These are phyloP conservation scores for Rhinatrema bivittatum DNA, from an alignment of 2,797 vertebrate species.

Conservation along the genomic window DNA sequence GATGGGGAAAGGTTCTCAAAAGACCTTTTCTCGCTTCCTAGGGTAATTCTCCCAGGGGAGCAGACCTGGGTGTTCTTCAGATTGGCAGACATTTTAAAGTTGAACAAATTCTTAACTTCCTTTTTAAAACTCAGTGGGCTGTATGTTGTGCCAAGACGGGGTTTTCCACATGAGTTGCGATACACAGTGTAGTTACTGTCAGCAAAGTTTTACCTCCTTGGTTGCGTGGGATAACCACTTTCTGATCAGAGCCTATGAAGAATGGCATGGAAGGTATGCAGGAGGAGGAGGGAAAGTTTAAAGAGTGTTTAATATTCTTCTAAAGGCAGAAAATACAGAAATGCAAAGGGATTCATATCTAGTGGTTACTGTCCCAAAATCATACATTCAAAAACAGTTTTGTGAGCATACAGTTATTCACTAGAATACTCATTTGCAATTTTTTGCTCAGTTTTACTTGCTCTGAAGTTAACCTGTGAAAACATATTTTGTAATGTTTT, in stretches of 20 bases:
- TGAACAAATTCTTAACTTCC: slow-evolving; percentile 13
- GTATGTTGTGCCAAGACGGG: slow-evolving; percentile 21
- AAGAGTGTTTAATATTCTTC: not conserved
- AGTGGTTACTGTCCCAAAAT: too few relatives aligned
- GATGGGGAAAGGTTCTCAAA: not conserved
- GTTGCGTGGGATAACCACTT: slow-evolving; percentile 1
- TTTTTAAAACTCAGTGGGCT: slow-evolving; percentile 6
- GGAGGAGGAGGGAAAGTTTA: not conserved
- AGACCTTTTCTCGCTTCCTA: not conserved
- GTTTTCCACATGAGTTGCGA: slow-evolving; percentile 33
- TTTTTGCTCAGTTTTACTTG: too few relatives aligned
- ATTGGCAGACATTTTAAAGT: slow-evolving; percentile 6
- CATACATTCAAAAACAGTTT: too few relatives aligned
- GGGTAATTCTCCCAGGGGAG: not conserved
- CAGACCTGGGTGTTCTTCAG: not conserved
- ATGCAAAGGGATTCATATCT: not conserved
- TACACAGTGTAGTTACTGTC: slow-evolving; percentile 22
- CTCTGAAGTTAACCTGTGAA: too few relatives aligned
- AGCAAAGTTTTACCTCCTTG: slow-evolving; percentile 13
- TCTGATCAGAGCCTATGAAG: slow-evolving; percentile 12
- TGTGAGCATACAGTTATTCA: too few relatives aligned
- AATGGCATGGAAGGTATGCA: slow-evolving; percentile 2
- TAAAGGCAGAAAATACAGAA: not conserved
- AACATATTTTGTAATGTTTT: too few relatives aligned
- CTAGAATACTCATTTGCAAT: too few relatives aligned